phyloP scores from a whole-genome alignment of 1,140 invertebrate species.

The Hetaerina americana region DNA sequence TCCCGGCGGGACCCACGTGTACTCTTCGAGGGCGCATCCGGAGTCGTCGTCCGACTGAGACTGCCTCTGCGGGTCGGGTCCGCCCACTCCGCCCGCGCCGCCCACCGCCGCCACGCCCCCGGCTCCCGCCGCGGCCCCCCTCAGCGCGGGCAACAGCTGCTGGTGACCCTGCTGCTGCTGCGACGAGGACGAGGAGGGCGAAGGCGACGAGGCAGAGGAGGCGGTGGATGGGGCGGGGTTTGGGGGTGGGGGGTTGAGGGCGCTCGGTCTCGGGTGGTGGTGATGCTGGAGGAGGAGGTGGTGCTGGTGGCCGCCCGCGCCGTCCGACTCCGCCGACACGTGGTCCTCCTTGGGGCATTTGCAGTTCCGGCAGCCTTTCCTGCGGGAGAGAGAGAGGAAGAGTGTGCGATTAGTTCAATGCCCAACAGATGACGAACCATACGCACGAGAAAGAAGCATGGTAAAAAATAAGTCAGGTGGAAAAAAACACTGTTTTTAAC shows the following conservation, averaged over 20 bases:
- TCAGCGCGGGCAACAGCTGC: slow-evolving; percentile 29
- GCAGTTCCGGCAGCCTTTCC: slow-evolving; percentile 57
- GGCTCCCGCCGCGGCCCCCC: slow-evolving; percentile 21
- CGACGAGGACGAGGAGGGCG: slow-evolving; percentile 1
- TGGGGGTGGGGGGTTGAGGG: slow-evolving; percentile 10
- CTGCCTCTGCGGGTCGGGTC: slow-evolving; percentile 60
- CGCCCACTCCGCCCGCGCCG: slow-evolving; percentile 23
- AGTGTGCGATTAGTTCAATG: too few relatives aligned
- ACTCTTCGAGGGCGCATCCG: slow-evolving; percentile 92
- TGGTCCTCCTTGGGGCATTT: slow-evolving; percentile 53
- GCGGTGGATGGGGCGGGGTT: slow-evolving; percentile 11
- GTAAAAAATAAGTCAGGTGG: too few relatives aligned
- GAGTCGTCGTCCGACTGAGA: slow-evolving; percentile 94
- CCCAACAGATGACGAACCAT: too few relatives aligned
- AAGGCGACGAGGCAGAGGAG: slow-evolving; percentile 19
- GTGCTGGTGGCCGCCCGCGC: slow-evolving; percentile 16
- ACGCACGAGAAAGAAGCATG: too few relatives aligned
- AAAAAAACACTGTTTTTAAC: too few relatives aligned
- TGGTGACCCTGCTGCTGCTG: slow-evolving; percentile 17
- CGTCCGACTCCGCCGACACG: slow-evolving; percentile 20
- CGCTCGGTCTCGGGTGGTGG: slow-evolving; percentile 15
- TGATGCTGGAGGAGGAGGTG: slow-evolving; percentile 9
- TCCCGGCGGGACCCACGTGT: slow-evolving; percentile 94
- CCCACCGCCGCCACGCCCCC: slow-evolving; percentile 22
- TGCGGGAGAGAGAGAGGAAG: slow-evolving; percentile 27